phyloP scores from a whole-genome alignment of 2,797 vertebrate species.

The Typhlichthys subterraneus region DNA sequence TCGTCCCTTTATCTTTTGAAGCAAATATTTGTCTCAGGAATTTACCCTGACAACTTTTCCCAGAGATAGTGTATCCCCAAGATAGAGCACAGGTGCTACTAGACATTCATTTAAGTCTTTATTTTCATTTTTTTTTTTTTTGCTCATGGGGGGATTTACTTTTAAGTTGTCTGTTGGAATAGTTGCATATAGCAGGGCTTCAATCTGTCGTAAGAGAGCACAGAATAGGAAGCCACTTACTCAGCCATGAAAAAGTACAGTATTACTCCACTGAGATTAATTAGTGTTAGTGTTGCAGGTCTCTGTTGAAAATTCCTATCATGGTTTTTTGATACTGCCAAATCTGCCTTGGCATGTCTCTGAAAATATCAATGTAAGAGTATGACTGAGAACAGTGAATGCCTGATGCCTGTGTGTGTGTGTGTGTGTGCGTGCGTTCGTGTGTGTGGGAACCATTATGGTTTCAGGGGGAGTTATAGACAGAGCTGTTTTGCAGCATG shows the following conservation, averaged over 20 bases:
- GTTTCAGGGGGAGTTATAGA: too few relatives aligned
- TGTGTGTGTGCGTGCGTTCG: too few relatives aligned
- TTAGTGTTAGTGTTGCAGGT: conserved; percentile 44
- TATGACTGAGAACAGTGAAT: too few relatives aligned
- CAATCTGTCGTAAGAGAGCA: conserved; percentile 13
- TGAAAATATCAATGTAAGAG: too few relatives aligned
- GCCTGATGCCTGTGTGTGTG: too few relatives aligned
- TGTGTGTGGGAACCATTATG: too few relatives aligned
- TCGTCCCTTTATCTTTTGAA: conserved; percentile 70
- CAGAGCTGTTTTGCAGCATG: too few relatives aligned
- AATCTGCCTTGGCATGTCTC: too few relatives aligned
- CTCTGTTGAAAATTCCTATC: conserved; percentile 58
- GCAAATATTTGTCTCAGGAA: conserved; percentile 75
- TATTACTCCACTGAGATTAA: conserved; percentile 60
- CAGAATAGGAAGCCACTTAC: conserved; percentile 19
- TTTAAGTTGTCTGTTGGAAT: conserved; percentile 39
- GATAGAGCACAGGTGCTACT: conserved; percentile 53
- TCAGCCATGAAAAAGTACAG: conserved; percentile 47
- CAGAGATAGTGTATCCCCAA: conserved; percentile 57
- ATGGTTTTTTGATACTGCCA: conserved; percentile 25
- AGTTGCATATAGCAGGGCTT: conserved; percentile 27
- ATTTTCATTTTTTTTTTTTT: conserved; percentile 61
- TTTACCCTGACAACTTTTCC: conserved; percentile 61
- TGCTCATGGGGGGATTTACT: conserved; percentile 49
- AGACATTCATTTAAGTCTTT: conserved; percentile 67